These are phyloP conservation scores for Emydura subglobosa DNA, from an alignment of 2,113 vertebrate species.

Conservation along the genomic window DNA sequence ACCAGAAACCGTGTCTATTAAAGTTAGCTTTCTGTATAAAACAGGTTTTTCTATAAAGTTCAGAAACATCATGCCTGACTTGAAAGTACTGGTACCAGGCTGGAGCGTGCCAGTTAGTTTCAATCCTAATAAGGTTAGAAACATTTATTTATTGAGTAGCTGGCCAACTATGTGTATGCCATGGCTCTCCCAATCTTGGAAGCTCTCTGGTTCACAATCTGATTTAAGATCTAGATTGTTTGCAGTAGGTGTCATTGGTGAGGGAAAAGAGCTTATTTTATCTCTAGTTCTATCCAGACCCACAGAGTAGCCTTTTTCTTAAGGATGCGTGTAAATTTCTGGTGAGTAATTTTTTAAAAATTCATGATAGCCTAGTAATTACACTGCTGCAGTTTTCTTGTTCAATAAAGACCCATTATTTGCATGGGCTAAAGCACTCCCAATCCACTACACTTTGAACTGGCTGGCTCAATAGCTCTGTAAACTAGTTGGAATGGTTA, in stretches of 20 bases:
- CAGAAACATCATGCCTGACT: not conserved
- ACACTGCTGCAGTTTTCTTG: not conserved
- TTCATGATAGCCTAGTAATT: not conserved
- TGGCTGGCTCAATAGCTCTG: too few relatives aligned
- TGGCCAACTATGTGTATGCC: not conserved
- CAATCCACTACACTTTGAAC: too few relatives aligned
- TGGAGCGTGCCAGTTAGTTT: not conserved
- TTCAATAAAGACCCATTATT: not conserved
- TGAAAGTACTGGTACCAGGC: not conserved
- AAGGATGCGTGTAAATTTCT: not conserved
- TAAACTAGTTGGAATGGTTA: too few relatives aligned
- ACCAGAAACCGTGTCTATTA: not conserved
- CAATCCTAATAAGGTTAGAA: not conserved
- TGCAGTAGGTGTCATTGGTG: not conserved
- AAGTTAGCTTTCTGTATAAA: too few relatives aligned
- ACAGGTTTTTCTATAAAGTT: not conserved
- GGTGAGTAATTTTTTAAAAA: not conserved
- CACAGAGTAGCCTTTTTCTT: not conserved
- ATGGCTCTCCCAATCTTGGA: not conserved
- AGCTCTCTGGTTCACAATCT: not conserved
- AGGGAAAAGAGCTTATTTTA: not conserved
- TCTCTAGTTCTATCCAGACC: not conserved
- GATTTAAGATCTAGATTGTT: not conserved
- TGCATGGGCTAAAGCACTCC: not conserved
- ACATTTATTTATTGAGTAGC: not conserved